Evolutionary conservation across 2,797 vertebrate species (phyloP).

Genomic region (Coccyzus lansbergi): DNA sequence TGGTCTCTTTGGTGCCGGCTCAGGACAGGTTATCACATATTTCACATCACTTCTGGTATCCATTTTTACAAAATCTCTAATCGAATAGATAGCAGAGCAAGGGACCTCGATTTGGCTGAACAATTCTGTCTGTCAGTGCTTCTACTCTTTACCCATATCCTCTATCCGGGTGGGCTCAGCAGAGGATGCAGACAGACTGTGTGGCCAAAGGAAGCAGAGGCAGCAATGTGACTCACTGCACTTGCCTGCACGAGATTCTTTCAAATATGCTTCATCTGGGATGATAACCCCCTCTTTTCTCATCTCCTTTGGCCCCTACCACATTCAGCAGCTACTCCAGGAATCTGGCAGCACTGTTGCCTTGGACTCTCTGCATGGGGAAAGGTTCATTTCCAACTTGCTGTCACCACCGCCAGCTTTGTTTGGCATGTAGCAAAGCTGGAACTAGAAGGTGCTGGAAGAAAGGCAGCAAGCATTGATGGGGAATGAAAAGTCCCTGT

Average conservation of each 20-base stretch:
- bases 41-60: background rate
- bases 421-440: rapidly evolving
- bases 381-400: rapidly evolving
- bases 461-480: background rate
- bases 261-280: background rate
- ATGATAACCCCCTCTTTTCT: background rate
- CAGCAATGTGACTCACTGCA: rapidly evolving
- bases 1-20: background rate
- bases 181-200: rapidly evolving
- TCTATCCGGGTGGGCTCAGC: background rate
- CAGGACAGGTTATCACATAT: background rate
- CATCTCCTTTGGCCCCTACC: background rate
- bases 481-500: rapidly evolving
- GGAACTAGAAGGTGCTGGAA: background rate
- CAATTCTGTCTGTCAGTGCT: background rate
- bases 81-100: background rate
- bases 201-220: background rate
- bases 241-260: background rate
- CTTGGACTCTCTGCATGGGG: background rate
- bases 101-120: background rate
- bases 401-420: background rate
- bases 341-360: rapidly evolving
- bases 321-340: background rate
- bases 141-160: background rate
- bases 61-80: background rate